These are phyloP conservation scores for Thera britannica DNA, from an alignment of 2,888 invertebrate species.

Conservation along the genomic window DNA sequence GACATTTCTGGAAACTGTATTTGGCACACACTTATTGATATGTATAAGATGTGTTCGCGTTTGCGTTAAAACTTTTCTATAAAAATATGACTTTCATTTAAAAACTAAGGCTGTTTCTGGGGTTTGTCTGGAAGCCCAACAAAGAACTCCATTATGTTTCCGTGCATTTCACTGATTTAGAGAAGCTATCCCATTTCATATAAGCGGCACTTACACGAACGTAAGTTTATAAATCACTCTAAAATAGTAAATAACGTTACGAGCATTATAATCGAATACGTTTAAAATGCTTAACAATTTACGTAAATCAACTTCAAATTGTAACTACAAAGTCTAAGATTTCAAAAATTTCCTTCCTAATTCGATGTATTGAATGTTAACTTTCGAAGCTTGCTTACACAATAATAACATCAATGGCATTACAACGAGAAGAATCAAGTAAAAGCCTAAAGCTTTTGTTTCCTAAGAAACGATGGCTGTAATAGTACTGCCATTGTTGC, in stretches of 20 bases:
- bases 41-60: slow-evolving; percentile 55
- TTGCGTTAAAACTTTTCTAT: slow-evolving; percentile 49
- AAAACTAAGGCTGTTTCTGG: slow-evolving; percentile 36
- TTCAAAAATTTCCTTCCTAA: slow-evolving; percentile 68
- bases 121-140: slow-evolving; percentile 38
- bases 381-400: slow-evolving; percentile 67
- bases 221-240: slow-evolving; percentile 51
- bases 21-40: slow-evolving; percentile 76
- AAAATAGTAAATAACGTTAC: slow-evolving; percentile 55
- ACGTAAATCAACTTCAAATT: slow-evolving; percentile 58
- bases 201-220: slow-evolving; percentile 43
- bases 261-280: slow-evolving; percentile 57
- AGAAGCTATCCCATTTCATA: slow-evolving; percentile 64
- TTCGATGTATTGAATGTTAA: slow-evolving; percentile 79
- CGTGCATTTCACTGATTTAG: slow-evolving; percentile 31
- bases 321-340: slow-evolving; percentile 60
- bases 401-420: slow-evolving; percentile 69
- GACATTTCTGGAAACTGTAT: slow-evolving; percentile 59
- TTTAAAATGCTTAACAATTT: slow-evolving; percentile 62
- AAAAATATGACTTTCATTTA: slow-evolving; percentile 52
- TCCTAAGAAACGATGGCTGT: slow-evolving; percentile 4
- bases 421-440: slow-evolving; percentile 63
- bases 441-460: slow-evolving; percentile 14
- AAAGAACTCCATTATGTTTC: slow-evolving; percentile 51
- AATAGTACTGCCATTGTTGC: not conserved